Base-by-base conservation (phyloP, 2,888 invertebrate species). In the Serripes groenlandicus region DNA sequence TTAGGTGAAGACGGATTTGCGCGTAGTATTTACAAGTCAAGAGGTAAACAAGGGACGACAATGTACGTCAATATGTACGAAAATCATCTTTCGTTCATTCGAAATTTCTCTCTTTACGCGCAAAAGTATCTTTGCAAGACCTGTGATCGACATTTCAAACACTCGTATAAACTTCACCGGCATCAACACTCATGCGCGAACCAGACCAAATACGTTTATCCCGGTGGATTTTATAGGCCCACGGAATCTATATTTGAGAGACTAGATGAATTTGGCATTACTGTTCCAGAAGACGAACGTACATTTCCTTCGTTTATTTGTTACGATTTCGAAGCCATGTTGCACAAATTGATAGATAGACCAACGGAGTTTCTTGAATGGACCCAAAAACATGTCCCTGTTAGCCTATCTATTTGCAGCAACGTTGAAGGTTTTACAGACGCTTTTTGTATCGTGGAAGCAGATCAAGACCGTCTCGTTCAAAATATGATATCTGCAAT, bases 51-150 rank as follows among this genome's bases (percentile, higher is more conserved):
- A 1, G 54, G 62, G 0, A 60, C 49, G 28, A 74, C 79, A 23
- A 76, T 85, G 82, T 76, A 81, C 64, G 74, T 85, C 26, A 85
- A 85, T 34, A 18, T 76, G 56, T 70, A 70, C 54, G 54, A 70
- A 11, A 77, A 77, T 37, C 80, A 76, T 30, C 21, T 75, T 30
- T 75, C 73, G 32, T 78, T 66, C 69, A 79, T 80, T 58, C 32
- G 56, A 2, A 37, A 66, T 28, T 78, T 64, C 23, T 21, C 74
- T 26, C 11, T 26, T 18, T 81, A 60, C 54, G 75, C 71, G 2
- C 18, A 73, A 32, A 71, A 70, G 52, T 79, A 69, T 52, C 73
- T 49, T 28, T 80, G 79, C 60, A 56, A 49, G 23, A 83, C 68
- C 30, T 83, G 83, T 62, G 76, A 80, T 23, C 69, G 70, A 0